A percentile compares a stretch with the other conserved stretches of the same genome.
Conservation (phyloP, 1,140 invertebrate genomes). For the Schlechtendalia chinensis region DNA sequence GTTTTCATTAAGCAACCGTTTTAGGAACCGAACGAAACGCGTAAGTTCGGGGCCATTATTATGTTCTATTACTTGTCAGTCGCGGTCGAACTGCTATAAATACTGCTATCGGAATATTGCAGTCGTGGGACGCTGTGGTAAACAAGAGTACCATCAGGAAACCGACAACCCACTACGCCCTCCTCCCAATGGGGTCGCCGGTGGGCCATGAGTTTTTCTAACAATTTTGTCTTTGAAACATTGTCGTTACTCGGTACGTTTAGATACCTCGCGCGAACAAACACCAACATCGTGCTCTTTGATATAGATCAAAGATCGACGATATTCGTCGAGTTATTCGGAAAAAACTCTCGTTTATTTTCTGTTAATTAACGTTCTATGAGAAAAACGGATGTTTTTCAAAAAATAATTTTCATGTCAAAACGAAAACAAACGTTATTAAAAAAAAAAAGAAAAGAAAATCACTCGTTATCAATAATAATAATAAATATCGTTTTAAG, state of each 20-base stretch:
- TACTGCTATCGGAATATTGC: background rate
- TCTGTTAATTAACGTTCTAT: background rate
- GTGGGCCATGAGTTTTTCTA: no score
- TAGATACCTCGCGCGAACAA: no score
- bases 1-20: background rate
- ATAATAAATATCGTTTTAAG: no score
- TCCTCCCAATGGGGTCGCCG: no score
- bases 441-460: no score
- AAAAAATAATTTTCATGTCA: no score
- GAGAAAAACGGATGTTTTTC: no score
- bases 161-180: background rate
- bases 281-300: background rate
- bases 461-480: no score
- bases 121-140: background rate
- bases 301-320: background rate
- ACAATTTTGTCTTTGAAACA: no score
- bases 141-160: conserved; percentile 17
- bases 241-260: background rate
- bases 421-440: no score
- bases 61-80: background rate
- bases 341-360: background rate
- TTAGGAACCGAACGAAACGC: no score
- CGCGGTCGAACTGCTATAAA: background rate
- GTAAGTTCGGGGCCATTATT: no score
- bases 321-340: background rate